Evolutionary conservation across 2,888 invertebrate genomes (phyloP).

Genomic region (Agrotis exclamationis): DNA sequence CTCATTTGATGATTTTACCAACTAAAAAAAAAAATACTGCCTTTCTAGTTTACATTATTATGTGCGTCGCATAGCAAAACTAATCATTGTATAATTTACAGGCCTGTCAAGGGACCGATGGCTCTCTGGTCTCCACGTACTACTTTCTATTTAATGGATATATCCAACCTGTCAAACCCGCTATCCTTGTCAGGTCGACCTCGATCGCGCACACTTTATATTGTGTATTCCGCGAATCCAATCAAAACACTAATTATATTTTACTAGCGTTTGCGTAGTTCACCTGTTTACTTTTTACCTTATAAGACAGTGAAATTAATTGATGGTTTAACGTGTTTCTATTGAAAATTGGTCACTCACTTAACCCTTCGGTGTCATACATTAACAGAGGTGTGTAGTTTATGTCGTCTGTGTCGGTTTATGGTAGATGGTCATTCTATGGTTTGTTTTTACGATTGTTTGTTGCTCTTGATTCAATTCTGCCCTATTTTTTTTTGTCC

Average conservation of each 20-base stretch:
- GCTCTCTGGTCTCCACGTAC: conserved; percentile 68
- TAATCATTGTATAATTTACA: conserved; percentile 73
- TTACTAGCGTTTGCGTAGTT: conserved; percentile 52
- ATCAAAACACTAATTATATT: conserved; percentile 66
- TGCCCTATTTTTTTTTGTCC: too few species aligned
- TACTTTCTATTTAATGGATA: conserved; percentile 76
- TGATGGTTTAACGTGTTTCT: conserved; percentile 14
- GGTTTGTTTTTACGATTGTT: too few species aligned
- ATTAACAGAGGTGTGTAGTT: too few species aligned
- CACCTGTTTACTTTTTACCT: conserved; percentile 31
- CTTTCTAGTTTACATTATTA: not conserved
- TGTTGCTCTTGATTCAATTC: not conserved
- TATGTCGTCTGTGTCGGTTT: too few species aligned
- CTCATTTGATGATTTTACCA: too few species aligned
- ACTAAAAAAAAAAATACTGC: too few species aligned
- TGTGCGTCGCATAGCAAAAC: conserved; percentile 62
- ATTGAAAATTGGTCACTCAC: conserved; percentile 15
- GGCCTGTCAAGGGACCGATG: conserved; percentile 70
- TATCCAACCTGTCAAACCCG: conserved; percentile 75
- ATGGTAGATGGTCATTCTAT: not conserved
- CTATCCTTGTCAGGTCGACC: conserved; percentile 71
- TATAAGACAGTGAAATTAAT: conserved; percentile 36
- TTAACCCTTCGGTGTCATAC: too few species aligned
- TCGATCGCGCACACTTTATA: conserved; percentile 65
- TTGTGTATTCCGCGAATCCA: conserved; percentile 66